Conservation (phyloP, 2,888 invertebrate genomes). For the Parnassius orleans region DNA sequence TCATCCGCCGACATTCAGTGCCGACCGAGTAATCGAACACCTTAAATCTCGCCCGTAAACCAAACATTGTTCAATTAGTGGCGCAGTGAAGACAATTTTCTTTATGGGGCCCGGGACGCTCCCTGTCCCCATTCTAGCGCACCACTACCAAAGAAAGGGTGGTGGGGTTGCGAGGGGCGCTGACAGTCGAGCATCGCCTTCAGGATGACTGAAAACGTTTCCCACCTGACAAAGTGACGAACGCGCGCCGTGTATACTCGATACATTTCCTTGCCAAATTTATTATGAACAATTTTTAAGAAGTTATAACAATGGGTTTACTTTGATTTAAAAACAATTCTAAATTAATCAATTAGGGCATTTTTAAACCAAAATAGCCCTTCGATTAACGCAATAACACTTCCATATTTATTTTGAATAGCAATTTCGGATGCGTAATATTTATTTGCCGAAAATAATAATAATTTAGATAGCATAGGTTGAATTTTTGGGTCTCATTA, state of each 20-base stretch:
- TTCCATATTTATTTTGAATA: too few relatives aligned
- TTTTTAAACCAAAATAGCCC: too few relatives aligned
- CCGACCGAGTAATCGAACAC: constrained; percentile 34
- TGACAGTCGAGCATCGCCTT: constrained; percentile 42
- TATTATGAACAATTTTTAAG: constrained; percentile 1
- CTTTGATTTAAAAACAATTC: neutral
- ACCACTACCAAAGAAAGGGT: constrained; percentile 42
- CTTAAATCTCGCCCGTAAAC: constrained; percentile 48
- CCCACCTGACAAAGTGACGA: constrained; percentile 54
- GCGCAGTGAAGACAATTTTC: constrained; percentile 69
- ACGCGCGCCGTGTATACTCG: constrained; percentile 40
- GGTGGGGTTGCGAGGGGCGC: constrained; percentile 36
- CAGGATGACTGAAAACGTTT: constrained; percentile 53
- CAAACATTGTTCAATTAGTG: constrained; percentile 73
- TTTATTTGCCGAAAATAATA: too few relatives aligned
- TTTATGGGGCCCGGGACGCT: constrained; percentile 70
- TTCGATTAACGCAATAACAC: too few relatives aligned
- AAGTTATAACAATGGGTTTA: constrained; percentile 5
- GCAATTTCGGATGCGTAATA: too few relatives aligned
- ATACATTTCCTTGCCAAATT: constrained; percentile 24
- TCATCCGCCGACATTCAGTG: constrained; percentile 15
- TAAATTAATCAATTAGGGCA: too few relatives aligned
- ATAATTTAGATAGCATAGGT: too few relatives aligned
- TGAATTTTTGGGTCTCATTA: constrained; percentile 25
- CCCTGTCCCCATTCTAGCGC: constrained; percentile 71